Percentiles rank a stretch among this genome's conserved stretches.
phyloP scores from a whole-genome alignment of 2,797 vertebrate genomes.

The Acrocephalus scirpaceus region DNA sequence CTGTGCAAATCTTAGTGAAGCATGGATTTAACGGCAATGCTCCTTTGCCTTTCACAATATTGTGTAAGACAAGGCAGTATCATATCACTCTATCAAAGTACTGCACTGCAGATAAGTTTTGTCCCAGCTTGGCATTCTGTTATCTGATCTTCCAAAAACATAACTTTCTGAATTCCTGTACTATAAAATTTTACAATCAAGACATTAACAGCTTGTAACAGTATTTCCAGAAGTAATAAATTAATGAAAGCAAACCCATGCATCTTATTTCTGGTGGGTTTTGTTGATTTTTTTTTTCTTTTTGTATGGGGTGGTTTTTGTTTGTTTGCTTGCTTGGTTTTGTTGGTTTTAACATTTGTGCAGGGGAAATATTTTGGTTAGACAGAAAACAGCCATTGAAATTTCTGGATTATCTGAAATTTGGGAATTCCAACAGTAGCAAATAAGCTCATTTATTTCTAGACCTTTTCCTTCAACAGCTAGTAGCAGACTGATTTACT shows the following conservation, averaged over 20 bases:
- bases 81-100: neutral
- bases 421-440: neutral
- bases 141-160: neutral
- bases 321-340: neutral
- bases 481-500: neutral
- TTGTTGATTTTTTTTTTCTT: neutral
- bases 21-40: neutral
- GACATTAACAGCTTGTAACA: neutral
- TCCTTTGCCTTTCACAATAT: neutral
- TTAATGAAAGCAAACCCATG: neutral
- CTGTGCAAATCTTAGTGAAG: neutral
- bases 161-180: neutral
- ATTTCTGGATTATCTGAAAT: neutral
- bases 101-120: constrained; percentile 22
- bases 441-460: neutral
- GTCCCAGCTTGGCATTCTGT: neutral
- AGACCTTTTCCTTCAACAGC: neutral
- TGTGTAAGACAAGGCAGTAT: neutral
- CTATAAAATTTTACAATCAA: neutral
- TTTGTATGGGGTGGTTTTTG: rapidly evolving
- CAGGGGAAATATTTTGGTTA: neutral
- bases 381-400: neutral
- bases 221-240: neutral
- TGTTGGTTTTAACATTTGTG: neutral
- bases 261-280: rapidly evolving